Evolutionary conservation across 2,888 invertebrate species (phyloP).

Genomic region (Oscheius sp.): DNA sequence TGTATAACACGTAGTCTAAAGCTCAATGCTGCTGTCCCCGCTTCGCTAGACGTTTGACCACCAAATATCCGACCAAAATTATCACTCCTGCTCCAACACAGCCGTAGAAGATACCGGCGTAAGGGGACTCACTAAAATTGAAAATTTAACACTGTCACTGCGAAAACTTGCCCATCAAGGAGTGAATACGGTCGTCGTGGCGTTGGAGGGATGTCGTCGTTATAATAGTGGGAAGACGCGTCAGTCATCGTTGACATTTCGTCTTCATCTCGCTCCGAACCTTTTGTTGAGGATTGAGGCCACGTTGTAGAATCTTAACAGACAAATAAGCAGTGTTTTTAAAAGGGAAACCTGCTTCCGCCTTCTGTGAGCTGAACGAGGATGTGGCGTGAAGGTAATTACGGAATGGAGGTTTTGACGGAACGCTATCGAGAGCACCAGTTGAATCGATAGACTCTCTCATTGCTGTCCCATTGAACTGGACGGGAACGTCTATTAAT

Average conservation of each 20-base stretch:
- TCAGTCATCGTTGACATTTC: slow-evolving; percentile 46
- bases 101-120: slow-evolving; percentile 22
- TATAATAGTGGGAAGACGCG: slow-evolving; percentile 50
- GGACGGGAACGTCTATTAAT: neutral
- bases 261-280: slow-evolving; percentile 41
- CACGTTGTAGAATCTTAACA: slow-evolving; percentile 9
- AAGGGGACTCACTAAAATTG: slow-evolving; percentile 15
- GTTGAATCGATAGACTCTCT: neutral
- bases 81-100: slow-evolving; percentile 19
- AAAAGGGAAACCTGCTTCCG: slow-evolving; percentile 1
- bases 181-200: slow-evolving; percentile 49
- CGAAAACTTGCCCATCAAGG: slow-evolving; percentile 14
- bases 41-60: slow-evolving; percentile 3
- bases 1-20: slow-evolving; percentile 17
- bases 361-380: slow-evolving; percentile 7
- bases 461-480: neutral
- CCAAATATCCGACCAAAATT: slow-evolving; percentile 4
- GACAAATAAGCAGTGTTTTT: neutral
- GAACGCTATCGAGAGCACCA: neutral
- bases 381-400: slow-evolving; percentile 8
- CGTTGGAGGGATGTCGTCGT: slow-evolving; percentile 62
- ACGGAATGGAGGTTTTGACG: neutral
- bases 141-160: too few relatives aligned
- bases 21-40: slow-evolving; percentile 16
- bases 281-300: neutral